A percentile compares a stretch with the other conserved stretches of the same genome.
These are phyloP conservation scores for Eubasilissa regina DNA, from an alignment of 1,140 invertebrate species.

Conservation along the genomic window DNA sequence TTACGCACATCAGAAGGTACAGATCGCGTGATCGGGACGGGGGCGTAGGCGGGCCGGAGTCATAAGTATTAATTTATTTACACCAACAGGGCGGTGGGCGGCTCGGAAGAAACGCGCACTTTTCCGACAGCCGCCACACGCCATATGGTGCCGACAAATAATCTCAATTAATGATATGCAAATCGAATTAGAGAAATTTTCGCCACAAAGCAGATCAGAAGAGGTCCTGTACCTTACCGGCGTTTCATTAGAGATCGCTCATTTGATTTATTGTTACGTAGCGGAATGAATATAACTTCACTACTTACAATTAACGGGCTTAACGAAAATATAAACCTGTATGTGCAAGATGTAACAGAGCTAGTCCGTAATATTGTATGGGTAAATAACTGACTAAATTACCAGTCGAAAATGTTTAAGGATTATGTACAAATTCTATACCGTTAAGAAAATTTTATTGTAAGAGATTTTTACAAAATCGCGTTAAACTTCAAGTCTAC, in stretches of 20 bases:
- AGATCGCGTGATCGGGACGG: neutral
- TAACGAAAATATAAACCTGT: too few species aligned
- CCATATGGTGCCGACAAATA: neutral
- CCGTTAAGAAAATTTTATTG: too few species aligned
- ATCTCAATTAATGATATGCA: constrained; percentile 23
- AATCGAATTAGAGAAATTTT: constrained; percentile 24
- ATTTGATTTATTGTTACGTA: constrained; percentile 36
- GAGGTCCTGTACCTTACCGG: neutral
- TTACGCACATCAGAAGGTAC: constrained; percentile 19
- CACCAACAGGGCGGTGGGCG: too few species aligned
- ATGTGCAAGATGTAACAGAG: too few species aligned
- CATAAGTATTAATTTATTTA: constrained; percentile 3
- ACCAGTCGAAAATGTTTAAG: too few species aligned
- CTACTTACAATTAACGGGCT: too few species aligned
- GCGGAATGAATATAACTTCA: too few species aligned
- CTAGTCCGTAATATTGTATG: too few species aligned
- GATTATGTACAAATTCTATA: too few species aligned
- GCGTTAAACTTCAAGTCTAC: too few species aligned
- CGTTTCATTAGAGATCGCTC: constrained; percentile 26
- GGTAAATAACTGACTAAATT: too few species aligned
- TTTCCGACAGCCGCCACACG: neutral
- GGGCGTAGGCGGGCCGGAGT: neutral
- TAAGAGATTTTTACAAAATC: too few species aligned
- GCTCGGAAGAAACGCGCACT: neutral
- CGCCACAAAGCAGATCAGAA: neutral